phyloP scores from a whole-genome alignment of 2,797 vertebrate genomes.

The Rhinophrynus dorsalis region DNA sequence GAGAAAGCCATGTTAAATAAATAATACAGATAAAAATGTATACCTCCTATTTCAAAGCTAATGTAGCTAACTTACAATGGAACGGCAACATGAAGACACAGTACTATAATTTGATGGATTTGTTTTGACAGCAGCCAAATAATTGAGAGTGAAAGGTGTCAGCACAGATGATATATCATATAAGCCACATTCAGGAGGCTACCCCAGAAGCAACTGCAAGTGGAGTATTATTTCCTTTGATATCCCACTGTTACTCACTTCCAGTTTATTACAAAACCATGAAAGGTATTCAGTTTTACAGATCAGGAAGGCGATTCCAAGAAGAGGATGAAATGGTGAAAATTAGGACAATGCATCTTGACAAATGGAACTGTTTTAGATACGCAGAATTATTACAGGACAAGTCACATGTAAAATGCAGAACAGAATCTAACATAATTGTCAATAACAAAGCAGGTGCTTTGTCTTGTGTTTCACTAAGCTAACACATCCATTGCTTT shows the following conservation, averaged over 20 bases:
- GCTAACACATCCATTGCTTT: neutral
- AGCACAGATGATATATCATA: slow-evolving; percentile 84
- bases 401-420: neutral
- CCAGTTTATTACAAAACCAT: slow-evolving; percentile 84
- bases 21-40: slow-evolving; percentile 94
- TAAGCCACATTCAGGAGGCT: slow-evolving; percentile 82
- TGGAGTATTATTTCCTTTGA: slow-evolving; percentile 79
- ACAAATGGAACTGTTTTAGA: slow-evolving; percentile 52
- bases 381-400: slow-evolving; percentile 16
- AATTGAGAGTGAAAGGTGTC: slow-evolving; percentile 99
- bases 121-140: slow-evolving; percentile 99
- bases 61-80: slow-evolving; percentile 85
- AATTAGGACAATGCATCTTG: slow-evolving; percentile 57
- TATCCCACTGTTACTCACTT: slow-evolving; percentile 82
- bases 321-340: slow-evolving; percentile 67
- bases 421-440: neutral
- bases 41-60: slow-evolving; percentile 93
- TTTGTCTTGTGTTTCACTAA: neutral
- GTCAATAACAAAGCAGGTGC: neutral
- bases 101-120: slow-evolving; percentile 98
- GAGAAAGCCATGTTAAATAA: slow-evolving; percentile 88
- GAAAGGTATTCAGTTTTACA: slow-evolving; percentile 72
- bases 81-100: slow-evolving; percentile 88
- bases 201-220: slow-evolving; percentile 83
- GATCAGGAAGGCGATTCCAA: slow-evolving; percentile 62